These are phyloP conservation scores for Xestobium rufovillosum DNA, from an alignment of 2,888 invertebrate genomes.

Conservation along the genomic window DNA sequence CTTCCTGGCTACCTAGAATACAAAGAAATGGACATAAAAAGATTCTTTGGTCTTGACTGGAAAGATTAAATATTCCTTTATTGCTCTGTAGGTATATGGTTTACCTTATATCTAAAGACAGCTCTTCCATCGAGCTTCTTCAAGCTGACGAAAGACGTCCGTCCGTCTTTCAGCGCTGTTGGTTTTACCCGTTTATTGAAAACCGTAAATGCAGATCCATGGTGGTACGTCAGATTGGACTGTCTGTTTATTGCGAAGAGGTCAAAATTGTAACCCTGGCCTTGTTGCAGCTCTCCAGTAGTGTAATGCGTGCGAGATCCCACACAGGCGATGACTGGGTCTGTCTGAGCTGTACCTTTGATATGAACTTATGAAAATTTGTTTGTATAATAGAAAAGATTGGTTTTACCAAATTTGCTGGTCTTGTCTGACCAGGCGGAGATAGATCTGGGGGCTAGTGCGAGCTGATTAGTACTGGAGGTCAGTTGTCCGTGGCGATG, in stretches of 20 bases:
- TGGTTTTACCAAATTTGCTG: constrained; percentile 11
- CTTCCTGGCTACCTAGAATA: constrained; percentile 30
- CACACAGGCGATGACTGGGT: constrained; percentile 43
- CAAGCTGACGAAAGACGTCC: constrained; percentile 45
- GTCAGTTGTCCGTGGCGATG: constrained; percentile 4
- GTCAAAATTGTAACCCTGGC: constrained; percentile 47
- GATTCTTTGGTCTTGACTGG: constrained; percentile 8
- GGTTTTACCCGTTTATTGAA: constrained; percentile 38
- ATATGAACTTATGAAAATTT: too few relatives aligned
- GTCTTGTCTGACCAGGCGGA: constrained; percentile 17
- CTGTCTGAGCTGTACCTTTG: constrained; percentile 12
- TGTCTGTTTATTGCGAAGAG: constrained; percentile 48
- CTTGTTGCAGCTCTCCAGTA: constrained; percentile 42
- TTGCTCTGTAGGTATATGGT: too few relatives aligned
- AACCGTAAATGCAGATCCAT: constrained; percentile 40
- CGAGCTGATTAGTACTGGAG: constrained; percentile 12
- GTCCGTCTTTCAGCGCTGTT: constrained; percentile 45
- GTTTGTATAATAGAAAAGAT: too few relatives aligned
- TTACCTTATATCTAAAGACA: constrained; percentile 51
- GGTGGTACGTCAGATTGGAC: constrained; percentile 47
- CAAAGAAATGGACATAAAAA: constrained; percentile 7
- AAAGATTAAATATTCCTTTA: too few relatives aligned
- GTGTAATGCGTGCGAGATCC: constrained; percentile 46
- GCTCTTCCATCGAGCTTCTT: constrained; percentile 47
- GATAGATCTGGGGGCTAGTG: constrained; percentile 21